Evolutionary conservation across 2,888 invertebrate genomes (phyloP).

Genomic region (Uloborus plumipes): DNA sequence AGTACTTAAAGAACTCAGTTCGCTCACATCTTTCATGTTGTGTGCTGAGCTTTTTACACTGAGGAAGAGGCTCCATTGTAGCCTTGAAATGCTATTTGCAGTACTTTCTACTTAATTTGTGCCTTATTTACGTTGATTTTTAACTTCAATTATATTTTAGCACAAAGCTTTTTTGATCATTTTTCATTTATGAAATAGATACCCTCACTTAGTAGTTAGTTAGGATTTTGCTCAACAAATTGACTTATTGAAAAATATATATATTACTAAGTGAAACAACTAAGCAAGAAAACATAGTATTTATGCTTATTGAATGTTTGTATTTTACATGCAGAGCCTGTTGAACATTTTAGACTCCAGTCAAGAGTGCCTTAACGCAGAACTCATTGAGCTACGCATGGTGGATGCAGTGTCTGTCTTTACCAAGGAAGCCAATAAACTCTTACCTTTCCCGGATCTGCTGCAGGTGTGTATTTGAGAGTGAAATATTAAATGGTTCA

Average conservation of each 20-base stretch:
- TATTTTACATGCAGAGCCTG: conserved; percentile 25
- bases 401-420: conserved; percentile 27
- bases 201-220: neutral
- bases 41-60: too few species aligned
- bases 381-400: conserved; percentile 18
- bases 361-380: conserved; percentile 12
- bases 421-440: conserved; percentile 26
- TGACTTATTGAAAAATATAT: too few species aligned
- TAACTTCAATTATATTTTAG: too few species aligned
- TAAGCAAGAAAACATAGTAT: too few species aligned
- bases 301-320: neutral
- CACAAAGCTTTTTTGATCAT: neutral
- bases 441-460: conserved; percentile 39
- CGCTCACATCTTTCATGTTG: too few species aligned
- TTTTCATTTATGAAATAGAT: neutral
- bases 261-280: too few species aligned
- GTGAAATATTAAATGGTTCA: neutral
- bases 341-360: conserved; percentile 8
- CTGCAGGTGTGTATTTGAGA: conserved; percentile 21
- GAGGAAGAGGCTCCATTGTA: too few species aligned
- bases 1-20: too few species aligned
- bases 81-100: too few species aligned
- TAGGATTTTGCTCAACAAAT: too few species aligned
- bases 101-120: too few species aligned
- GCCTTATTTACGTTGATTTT: too few species aligned